phyloP scores from a whole-genome alignment of 2,888 invertebrate species.

The Hypercompe scribonia region DNA sequence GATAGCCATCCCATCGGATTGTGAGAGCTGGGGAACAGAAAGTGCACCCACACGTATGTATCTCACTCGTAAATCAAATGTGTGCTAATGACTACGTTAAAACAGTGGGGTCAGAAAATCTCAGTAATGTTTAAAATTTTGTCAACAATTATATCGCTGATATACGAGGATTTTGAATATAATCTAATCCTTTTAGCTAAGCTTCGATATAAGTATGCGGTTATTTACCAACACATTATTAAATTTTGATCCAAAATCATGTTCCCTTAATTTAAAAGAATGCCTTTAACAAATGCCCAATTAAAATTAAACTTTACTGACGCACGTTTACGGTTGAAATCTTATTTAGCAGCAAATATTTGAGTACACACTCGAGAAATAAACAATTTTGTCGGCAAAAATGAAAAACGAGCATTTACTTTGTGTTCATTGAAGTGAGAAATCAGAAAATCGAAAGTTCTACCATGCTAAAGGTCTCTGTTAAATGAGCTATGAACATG shows the following conservation, averaged over 20 bases:
- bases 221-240: background rate
- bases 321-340: background rate
- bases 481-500: slow-evolving; percentile 63
- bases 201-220: too few species aligned
- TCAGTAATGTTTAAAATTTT: background rate
- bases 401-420: slow-evolving; percentile 56
- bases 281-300: background rate
- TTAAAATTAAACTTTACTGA: slow-evolving; percentile 17
- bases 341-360: slow-evolving; percentile 1
- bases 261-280: background rate
- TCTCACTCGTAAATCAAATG: too few species aligned
- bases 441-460: slow-evolving; percentile 61
- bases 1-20: too few species aligned
- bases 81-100: too few species aligned
- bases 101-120: background rate
- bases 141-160: background rate
- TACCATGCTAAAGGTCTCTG: slow-evolving; percentile 57
- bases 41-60: too few species aligned
- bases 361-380: slow-evolving; percentile 27
- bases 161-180: background rate
- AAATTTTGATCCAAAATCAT: background rate
- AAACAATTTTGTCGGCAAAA: slow-evolving; percentile 37
- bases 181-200: background rate
- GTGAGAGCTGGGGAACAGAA: too few species aligned
- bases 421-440: slow-evolving; percentile 56